Evolutionary conservation across 2,888 invertebrate species (phyloP).

Genomic region (Patella ulyssiponensis): DNA sequence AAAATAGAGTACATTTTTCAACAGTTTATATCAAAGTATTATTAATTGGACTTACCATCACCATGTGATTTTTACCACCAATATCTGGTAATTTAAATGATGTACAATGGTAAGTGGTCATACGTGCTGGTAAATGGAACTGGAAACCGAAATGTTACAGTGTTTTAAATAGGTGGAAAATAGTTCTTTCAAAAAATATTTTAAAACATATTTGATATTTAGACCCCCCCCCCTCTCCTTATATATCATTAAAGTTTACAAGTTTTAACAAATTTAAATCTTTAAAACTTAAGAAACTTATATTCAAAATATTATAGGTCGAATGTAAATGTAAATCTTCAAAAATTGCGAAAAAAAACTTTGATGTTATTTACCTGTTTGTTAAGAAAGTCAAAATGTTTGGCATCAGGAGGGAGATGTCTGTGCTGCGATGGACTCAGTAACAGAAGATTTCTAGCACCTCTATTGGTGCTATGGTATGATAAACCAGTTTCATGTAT

Average conservation of each 20-base stretch:
- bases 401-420: constrained; percentile 28
- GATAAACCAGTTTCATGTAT: constrained; percentile 33
- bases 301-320: too few relatives aligned
- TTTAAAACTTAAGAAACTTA: too few relatives aligned
- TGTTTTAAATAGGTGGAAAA: too few relatives aligned
- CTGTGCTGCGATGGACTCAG: constrained; percentile 27
- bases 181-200: too few relatives aligned
- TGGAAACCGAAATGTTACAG: constrained; percentile 37
- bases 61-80: constrained; percentile 45
- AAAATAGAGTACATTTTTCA: not conserved
- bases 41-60: constrained; percentile 42
- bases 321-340: not conserved
- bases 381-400: constrained; percentile 41
- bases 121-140: constrained; percentile 40
- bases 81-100: constrained; percentile 42
- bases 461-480: constrained; percentile 46
- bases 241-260: too few relatives aligned
- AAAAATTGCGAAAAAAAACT: constrained; percentile 17
- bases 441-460: constrained; percentile 46
- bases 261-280: too few relatives aligned
- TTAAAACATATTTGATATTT: too few relatives aligned
- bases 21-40: not conserved
- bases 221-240: too few relatives aligned
- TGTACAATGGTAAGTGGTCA: constrained; percentile 47
- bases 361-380: constrained; percentile 40